Percentiles rank a stretch among this genome's conserved stretches.
phyloP scores from a whole-genome alignment of 2,113 vertebrate genomes.

The Brevimyrus niger region DNA sequence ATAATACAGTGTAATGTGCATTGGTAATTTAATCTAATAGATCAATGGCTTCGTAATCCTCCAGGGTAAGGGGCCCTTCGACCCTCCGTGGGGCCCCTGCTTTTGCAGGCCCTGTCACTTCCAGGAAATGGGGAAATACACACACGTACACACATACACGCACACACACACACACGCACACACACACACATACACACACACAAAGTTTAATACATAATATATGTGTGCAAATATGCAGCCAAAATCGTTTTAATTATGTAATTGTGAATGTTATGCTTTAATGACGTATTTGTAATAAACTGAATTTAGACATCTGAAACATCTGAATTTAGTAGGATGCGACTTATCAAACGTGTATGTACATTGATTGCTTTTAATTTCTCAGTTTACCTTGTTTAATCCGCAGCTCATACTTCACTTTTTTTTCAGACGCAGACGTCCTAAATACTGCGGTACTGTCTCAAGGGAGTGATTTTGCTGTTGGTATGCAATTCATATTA shows the following conservation, averaged over 20 bases:
- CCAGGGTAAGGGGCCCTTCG: no score
- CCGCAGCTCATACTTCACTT: background rate
- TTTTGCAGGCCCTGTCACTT: background rate
- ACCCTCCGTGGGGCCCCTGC: background rate
- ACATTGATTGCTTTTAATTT: background rate
- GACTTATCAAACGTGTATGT: background rate
- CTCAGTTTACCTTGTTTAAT: background rate
- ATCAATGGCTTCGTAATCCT: background rate
- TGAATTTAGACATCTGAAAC: background rate
- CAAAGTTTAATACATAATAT: background rate
- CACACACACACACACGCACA: no score
- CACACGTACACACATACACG: no score
- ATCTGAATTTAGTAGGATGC: background rate
- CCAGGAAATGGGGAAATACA: background rate
- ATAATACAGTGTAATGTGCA: background rate
- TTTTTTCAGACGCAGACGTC: background rate
- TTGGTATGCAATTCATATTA: background rate
- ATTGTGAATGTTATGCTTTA: background rate
- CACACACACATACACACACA: no score
- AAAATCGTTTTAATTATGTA: background rate
- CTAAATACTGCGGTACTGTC: background rate
- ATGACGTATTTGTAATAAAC: background rate
- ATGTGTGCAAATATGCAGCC: background rate
- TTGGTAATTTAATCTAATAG: background rate
- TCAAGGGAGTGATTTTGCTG: background rate